Conservation (phyloP, 1,140 invertebrate species). For the Trachymyrmex cornetzi region DNA sequence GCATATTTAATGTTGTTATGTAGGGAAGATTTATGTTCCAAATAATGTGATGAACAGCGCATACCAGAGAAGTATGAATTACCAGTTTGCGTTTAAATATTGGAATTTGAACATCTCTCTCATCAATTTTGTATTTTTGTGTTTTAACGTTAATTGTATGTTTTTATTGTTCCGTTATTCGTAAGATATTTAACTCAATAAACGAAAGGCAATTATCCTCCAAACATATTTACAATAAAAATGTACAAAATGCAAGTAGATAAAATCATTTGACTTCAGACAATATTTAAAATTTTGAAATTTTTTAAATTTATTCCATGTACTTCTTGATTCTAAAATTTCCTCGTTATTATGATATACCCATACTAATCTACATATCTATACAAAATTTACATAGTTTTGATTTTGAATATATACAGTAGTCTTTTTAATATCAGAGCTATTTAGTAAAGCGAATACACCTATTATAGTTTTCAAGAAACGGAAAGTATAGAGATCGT, state of each 20-base stretch:
- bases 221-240: not conserved
- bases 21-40: constrained; percentile 39
- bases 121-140: not conserved
- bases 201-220: not conserved
- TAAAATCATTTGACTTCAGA: constrained; percentile 12
- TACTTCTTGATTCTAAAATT: constrained; percentile 20
- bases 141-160: constrained; percentile 19
- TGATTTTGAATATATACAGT: constrained; percentile 20
- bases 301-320: not conserved
- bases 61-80: not conserved
- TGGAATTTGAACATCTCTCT: not conserved
- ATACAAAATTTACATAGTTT: constrained; percentile 32
- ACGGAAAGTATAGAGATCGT: not conserved
- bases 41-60: constrained; percentile 15
- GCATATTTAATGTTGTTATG: constrained; percentile 29
- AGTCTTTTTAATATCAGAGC: not conserved
- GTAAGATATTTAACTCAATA: not conserved
- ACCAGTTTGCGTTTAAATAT: not conserved
- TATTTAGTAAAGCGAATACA: not conserved
- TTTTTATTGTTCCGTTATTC: not conserved
- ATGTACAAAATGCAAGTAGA: not conserved
- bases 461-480: not conserved
- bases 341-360: constrained; percentile 18
- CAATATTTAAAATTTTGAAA: not conserved
- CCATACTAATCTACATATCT: constrained; percentile 4